Evolutionary conservation across 2,888 invertebrate genomes (phyloP), one percentile per base, ranked within the genome.

Genomic region (Sericinus montela): DNA sequence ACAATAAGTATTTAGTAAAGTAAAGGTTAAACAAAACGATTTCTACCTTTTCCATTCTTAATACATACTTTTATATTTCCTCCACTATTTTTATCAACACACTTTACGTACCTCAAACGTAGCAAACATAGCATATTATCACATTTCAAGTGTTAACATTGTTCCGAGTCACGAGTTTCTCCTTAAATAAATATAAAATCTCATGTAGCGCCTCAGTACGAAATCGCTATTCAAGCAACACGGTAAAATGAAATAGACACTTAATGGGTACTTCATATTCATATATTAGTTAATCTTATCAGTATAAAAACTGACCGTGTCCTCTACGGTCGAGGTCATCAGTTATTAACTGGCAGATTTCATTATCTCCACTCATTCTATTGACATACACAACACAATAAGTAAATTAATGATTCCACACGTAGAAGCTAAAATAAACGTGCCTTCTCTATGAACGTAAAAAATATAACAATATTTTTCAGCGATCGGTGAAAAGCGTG

Each of bases 261-360:
- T 2, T 19, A 19, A n/a, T n/a, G 25, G 8, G 4, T 32, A 11
- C 23, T 13, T 37, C 6, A 19, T 44, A 48, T 19, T 19, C 19
- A 23, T 38, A 10, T 38, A 38, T 14, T 15, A 28, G 34, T 47
- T 47, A 43, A 46, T 5, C n/a, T 45, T 51, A 51, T 45, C 45
- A 42, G 35, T 42, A 40, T 40, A 45, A 49, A 49, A 49, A 49
- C 32, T 57, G 56, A 57, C 57, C 58, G 56, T 48, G 41, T 53
- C 51, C 45, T 46, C 49, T 42, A 54, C 56, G 62, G 60, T 59
- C 60, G 60, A 51, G 49, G 40, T 54, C 44, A 52, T 44, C 47
- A 41, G 53, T 57, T 62, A 50, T 53, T 51, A 51, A 49, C 51
- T 52, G 36, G 40, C 36, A 51, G 43, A 35, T 15, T 38, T 39